Evolutionary conservation across 1,140 invertebrate species (phyloP).

Genomic region (Nasonia giraulti): DNA sequence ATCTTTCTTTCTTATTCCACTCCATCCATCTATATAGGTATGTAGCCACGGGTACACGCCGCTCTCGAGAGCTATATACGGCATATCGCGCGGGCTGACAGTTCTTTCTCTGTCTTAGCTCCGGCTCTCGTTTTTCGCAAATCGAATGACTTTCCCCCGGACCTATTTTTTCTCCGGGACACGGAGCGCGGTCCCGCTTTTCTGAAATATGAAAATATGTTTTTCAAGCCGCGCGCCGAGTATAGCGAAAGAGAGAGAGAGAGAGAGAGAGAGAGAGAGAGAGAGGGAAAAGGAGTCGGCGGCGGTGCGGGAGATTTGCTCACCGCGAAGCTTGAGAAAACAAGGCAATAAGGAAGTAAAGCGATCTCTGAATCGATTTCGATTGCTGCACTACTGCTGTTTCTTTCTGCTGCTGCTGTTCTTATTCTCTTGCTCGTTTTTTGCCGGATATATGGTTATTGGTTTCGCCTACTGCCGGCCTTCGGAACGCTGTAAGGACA

Average conservation of each 20-base stretch:
- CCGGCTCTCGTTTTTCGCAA: not conserved
- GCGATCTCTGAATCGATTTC: conserved; percentile 26
- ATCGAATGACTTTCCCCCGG: conserved; percentile 2
- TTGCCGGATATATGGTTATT: conserved; percentile 5
- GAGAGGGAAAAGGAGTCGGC: not conserved
- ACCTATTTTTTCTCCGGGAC: not conserved
- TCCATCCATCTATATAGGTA: not conserved
- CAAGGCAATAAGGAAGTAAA: conserved; percentile 23
- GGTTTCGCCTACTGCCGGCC: not conserved
- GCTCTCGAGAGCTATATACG: not conserved
- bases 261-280: too few species aligned
- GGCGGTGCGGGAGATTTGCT: conserved; percentile 1
- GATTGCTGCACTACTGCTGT: conserved; percentile 2
- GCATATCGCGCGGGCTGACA: not conserved
- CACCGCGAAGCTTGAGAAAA: conserved; percentile 1
- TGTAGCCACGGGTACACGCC: not conserved
- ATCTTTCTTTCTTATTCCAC: not conserved
- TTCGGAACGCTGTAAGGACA: not conserved
- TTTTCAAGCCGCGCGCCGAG: not conserved
- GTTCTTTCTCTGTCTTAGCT: not conserved
- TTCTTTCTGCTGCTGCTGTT: not conserved
- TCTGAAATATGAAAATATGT: conserved; percentile 26
- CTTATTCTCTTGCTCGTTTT: not conserved
- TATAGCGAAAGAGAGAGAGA: too few species aligned
- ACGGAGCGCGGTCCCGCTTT: not conserved